These are phyloP conservation scores for Spheniscus humboldti DNA, from an alignment of 2,797 vertebrate genomes.

Conservation along the genomic window DNA sequence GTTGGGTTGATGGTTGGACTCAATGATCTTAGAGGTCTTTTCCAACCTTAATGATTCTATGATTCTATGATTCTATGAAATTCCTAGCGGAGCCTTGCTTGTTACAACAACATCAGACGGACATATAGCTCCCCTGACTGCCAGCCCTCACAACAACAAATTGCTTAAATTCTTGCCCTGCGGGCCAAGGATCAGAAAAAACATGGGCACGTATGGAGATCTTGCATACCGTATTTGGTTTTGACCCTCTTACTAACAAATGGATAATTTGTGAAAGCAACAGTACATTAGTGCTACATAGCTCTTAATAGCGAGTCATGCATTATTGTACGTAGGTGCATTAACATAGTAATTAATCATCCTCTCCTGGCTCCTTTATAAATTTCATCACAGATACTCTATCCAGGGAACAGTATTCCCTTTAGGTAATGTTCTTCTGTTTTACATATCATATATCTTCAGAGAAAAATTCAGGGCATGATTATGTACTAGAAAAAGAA, in stretches of 20 bases:
- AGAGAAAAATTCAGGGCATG: neutral
- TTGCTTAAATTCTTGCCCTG: neutral
- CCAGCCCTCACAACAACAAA: neutral
- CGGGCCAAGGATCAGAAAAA: neutral
- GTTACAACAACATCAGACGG: neutral
- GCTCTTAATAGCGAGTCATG: neutral
- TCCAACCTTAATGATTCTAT: too few species aligned
- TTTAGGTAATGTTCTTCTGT: neutral
- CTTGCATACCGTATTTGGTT: neutral
- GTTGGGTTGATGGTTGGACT: too few species aligned
- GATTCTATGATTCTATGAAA: neutral
- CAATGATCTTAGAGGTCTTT: too few species aligned
- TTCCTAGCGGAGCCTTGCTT: neutral
- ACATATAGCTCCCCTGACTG: neutral
- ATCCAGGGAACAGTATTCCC: neutral
- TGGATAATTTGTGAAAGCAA: neutral
- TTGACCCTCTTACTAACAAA: neutral
- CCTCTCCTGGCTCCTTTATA: neutral
- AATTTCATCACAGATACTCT: neutral
- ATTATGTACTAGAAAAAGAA: neutral
- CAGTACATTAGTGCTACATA: neutral
- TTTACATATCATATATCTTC: neutral
- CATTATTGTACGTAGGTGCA: neutral
- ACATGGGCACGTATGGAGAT: rapidly evolving
- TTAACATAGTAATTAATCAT: conserved; percentile 39